Conservation (phyloP, 2,113 vertebrate genomes). For the Anseranas semipalmata region DNA sequence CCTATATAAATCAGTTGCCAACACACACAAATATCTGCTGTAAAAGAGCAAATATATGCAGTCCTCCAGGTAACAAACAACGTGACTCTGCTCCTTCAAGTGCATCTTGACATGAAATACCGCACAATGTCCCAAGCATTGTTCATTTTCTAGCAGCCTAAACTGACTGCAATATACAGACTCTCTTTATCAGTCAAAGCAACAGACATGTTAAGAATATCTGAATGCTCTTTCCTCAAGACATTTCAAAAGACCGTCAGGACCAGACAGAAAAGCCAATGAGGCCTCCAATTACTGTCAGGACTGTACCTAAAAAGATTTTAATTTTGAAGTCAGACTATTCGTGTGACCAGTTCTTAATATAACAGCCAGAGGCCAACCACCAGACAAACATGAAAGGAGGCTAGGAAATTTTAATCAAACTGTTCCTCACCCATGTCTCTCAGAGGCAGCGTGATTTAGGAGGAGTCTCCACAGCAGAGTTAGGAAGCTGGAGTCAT, state of each 20-base stretch:
- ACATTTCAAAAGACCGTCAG: neutral
- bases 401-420: neutral
- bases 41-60: neutral
- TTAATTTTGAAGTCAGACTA: neutral
- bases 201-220: neutral
- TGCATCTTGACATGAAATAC: neutral
- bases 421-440: neutral
- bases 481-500: neutral
- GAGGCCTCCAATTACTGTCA: neutral
- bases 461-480: neutral
- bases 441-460: neutral
- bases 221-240: neutral
- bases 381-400: neutral
- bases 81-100: neutral
- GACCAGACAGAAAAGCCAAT: neutral
- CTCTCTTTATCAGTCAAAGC: neutral
- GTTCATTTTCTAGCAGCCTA: fast-evolving
- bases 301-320: neutral
- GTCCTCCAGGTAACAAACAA: neutral
- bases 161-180: fast-evolving
- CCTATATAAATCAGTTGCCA: neutral
- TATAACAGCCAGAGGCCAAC: neutral
- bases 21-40: neutral
- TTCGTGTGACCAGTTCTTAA: neutral
- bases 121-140: fast-evolving